These are phyloP conservation scores for Trachythela sp. DNA, from an alignment of 64 coral and sea anemone species.

Conservation along the genomic window DNA sequence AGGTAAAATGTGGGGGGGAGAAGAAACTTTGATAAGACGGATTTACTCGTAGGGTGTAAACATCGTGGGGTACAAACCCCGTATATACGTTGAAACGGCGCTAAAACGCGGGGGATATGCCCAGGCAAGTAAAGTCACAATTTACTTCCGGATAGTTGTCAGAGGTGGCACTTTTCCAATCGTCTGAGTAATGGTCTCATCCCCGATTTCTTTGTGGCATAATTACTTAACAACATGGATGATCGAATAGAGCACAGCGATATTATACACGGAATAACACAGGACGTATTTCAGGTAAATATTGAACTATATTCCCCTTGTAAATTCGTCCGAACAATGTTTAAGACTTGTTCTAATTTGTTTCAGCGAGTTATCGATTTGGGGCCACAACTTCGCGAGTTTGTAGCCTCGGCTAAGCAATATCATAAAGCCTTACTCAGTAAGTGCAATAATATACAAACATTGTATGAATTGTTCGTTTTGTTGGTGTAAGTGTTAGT, in stretches of 20 bases:
- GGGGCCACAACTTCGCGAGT: neutral
- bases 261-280: neutral
- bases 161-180: neutral
- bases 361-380: slow-evolving; percentile 2
- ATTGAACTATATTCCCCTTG: neutral
- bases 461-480: too few species aligned
- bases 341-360: neutral
- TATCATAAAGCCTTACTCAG: slow-evolving; percentile 6
- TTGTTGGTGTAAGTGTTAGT: too few species aligned
- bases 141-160: neutral
- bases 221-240: neutral
- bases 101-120: neutral
- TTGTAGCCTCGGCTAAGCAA: neutral
- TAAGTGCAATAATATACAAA: neutral
- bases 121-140: neutral
- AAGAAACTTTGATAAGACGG: neutral
- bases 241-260: neutral
- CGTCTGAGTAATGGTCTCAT: neutral
- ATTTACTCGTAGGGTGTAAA: neutral
- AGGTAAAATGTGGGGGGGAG: too few species aligned
- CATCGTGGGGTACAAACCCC: neutral
- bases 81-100: neutral
- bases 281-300: slow-evolving; percentile 12
- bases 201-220: neutral
- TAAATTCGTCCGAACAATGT: neutral